These are phyloP conservation scores for Adelosebastes latens DNA, from an alignment of 2,797 vertebrate species.

Conservation along the genomic window DNA sequence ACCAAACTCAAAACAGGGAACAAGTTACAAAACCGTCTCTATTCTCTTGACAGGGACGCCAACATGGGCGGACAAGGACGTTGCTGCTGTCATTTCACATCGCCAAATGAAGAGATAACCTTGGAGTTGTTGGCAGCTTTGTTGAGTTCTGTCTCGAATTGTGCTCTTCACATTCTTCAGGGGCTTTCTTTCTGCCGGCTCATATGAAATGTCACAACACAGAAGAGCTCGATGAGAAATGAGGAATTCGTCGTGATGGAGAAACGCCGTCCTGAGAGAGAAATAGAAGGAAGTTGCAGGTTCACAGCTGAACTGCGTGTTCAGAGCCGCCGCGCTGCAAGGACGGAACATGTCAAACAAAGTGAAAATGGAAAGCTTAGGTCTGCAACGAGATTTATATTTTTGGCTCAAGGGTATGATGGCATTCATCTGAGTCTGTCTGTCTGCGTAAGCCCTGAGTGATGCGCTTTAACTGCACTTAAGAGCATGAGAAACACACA, in stretches of 20 bases:
- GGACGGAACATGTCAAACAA: conserved; percentile 27
- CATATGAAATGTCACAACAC: conserved; percentile 45
- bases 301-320: neutral
- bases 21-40: conserved; percentile 20
- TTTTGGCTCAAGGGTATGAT: conserved; percentile 49
- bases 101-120: conserved; percentile 49
- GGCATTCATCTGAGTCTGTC: conserved; percentile 51
- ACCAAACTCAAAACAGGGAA: conserved; percentile 15
- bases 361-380: conserved; percentile 31
- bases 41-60: conserved; percentile 42
- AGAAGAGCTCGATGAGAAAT: conserved; percentile 23
- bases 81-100: conserved; percentile 50
- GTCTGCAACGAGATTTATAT: conserved; percentile 44
- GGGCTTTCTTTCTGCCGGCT: conserved; percentile 43
- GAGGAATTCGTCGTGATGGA: conserved; percentile 19
- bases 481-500: conserved; percentile 41
- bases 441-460: conserved; percentile 52
- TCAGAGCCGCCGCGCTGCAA: neutral
- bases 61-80: conserved; percentile 36
- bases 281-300: conserved; percentile 3
- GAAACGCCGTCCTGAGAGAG: conserved; percentile 5
- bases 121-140: conserved; percentile 47
- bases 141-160: conserved; percentile 23
- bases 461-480: conserved; percentile 55
- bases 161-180: conserved; percentile 9